Evolutionary conservation across 2,888 invertebrate genomes (phyloP).

Genomic region (Tipula confusa): DNA sequence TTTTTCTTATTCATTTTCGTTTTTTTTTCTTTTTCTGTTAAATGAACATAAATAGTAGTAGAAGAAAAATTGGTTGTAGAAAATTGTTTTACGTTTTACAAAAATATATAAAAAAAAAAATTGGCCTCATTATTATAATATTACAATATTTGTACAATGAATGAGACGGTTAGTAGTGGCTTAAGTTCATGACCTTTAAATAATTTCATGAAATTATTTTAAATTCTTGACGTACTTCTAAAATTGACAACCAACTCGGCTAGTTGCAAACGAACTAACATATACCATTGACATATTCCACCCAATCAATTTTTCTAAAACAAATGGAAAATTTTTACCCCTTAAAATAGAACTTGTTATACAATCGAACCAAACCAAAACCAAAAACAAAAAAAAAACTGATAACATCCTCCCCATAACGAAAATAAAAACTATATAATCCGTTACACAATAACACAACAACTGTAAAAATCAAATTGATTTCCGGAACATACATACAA

Average conservation of each 20-base stretch:
- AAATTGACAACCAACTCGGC: no score
- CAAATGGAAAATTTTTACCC: neutral
- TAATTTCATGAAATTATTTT: no score
- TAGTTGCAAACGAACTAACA: neutral
- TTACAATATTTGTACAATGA: neutral
- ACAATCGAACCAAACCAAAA: neutral
- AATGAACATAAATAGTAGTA: neutral
- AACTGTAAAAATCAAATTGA: conserved; percentile 12
- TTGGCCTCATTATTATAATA: neutral
- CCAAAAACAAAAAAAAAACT: neutral
- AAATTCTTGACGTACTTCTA: no score
- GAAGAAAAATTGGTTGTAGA: neutral
- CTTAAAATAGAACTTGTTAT: neutral
- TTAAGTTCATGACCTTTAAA: no score
- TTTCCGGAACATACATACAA: neutral
- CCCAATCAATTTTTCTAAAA: neutral
- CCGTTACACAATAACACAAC: neutral
- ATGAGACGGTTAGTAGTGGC: neutral
- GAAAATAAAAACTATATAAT: neutral
- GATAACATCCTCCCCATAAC: conserved; percentile 3
- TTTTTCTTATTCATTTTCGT: neutral
- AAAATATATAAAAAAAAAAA: neutral
- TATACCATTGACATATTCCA: neutral
- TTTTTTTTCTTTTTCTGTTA: neutral
- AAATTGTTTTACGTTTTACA: neutral